These are phyloP conservation scores for Austrofundulus limnaeus DNA, from an alignment of 2,113 vertebrate species.

Conservation along the genomic window DNA sequence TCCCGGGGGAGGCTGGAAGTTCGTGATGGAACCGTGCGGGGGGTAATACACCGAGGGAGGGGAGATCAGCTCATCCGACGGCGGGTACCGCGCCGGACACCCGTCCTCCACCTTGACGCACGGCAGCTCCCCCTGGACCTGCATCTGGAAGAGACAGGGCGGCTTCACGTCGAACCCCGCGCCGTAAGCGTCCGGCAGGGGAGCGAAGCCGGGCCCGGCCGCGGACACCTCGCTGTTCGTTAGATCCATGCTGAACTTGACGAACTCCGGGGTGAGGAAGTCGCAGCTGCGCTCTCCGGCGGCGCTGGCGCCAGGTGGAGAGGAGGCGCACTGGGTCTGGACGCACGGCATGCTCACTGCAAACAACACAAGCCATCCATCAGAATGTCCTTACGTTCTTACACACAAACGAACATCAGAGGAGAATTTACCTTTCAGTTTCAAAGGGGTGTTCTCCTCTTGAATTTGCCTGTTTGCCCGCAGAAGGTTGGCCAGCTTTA, in stretches of 20 bases:
- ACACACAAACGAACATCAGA: neutral
- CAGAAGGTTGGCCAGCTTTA: too few species aligned
- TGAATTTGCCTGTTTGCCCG: too few species aligned
- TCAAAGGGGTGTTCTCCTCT: neutral
- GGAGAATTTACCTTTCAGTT: neutral
- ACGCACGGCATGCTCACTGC: slow-evolving; percentile 95
- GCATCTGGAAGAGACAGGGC: slow-evolving; percentile 95
- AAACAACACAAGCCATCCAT: slow-evolving; percentile 27
- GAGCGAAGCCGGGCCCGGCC: slow-evolving; percentile 89
- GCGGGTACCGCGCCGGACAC: slow-evolving; percentile 86
- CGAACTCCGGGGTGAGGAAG: slow-evolving; percentile 97
- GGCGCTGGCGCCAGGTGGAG: slow-evolving; percentile 95
- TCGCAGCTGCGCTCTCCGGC: slow-evolving; percentile 94
- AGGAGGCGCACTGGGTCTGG: slow-evolving; percentile 96
- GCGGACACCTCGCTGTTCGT: slow-evolving; percentile 94
- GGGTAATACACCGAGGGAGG: slow-evolving; percentile 91
- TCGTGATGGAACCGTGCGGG: slow-evolving; percentile 81
- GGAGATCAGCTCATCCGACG: slow-evolving; percentile 87
- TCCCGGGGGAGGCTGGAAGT: slow-evolving; percentile 84
- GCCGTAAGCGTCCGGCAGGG: slow-evolving; percentile 89
- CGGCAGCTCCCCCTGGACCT: slow-evolving; percentile 85
- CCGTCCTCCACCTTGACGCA: slow-evolving; percentile 95
- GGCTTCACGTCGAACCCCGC: slow-evolving; percentile 92
- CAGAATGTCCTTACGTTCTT: neutral
- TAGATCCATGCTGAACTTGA: slow-evolving; percentile 99